phyloP scores from a whole-genome alignment of 2,113 vertebrate genomes.

The Elanoides forficatus region DNA sequence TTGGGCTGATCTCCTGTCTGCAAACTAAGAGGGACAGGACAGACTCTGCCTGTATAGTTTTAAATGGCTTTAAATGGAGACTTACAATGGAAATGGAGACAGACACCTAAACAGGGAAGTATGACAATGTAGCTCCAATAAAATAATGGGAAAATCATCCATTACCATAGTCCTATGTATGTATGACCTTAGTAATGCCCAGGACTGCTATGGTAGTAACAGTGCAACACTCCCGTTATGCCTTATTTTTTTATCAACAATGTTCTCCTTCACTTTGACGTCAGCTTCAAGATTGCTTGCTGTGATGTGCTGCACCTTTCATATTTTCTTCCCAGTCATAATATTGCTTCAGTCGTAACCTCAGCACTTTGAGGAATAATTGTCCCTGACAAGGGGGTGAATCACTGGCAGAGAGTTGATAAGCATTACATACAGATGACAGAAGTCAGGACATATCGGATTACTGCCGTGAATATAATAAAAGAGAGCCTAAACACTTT shows the following conservation, averaged over 20 bases:
- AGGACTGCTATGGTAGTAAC: not conserved
- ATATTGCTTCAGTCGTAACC: conserved; percentile 83
- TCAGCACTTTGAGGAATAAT: conserved; percentile 91
- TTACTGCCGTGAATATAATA: conserved; percentile 99
- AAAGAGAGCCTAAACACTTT: conserved; percentile 91
- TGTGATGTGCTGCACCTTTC: conserved; percentile 67
- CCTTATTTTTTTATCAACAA: conserved; percentile 23
- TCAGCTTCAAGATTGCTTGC: conserved; percentile 66
- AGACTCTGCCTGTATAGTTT: not conserved
- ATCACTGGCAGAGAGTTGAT: conserved; percentile 95
- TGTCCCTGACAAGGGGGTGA: conserved; percentile 96
- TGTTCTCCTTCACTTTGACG: conserved; percentile 63
- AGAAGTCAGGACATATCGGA: conserved; percentile 98
- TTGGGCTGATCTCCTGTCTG: not conserved
- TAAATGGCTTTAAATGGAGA: not conserved
- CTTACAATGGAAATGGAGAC: not conserved
- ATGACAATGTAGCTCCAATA: not conserved
- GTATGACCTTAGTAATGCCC: conserved; percentile 8
- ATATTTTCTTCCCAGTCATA: conserved; percentile 76
- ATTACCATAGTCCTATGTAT: not conserved
- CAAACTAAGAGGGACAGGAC: not conserved
- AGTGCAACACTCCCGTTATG: not conserved
- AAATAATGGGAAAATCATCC: not conserved
- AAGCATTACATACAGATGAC: conserved; percentile 99
- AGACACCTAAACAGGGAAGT: not conserved